Base-by-base conservation (phyloP, 2,113 vertebrate genomes). In the Zeus faber region DNA sequence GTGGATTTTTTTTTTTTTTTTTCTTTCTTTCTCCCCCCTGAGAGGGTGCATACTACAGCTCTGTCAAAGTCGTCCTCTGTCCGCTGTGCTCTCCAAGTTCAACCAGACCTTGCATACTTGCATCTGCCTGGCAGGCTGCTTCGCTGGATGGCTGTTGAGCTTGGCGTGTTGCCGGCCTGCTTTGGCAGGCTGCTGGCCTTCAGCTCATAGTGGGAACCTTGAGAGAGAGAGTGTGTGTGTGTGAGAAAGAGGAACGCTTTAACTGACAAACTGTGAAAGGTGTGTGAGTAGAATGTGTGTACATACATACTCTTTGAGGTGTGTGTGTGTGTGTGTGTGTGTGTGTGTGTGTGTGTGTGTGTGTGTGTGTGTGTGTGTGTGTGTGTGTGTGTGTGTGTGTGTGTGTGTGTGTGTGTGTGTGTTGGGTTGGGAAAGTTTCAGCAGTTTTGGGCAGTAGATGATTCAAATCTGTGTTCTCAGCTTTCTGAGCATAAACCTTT, bases 331-430 rank as follows among this genome's bases (percentile, higher is more conserved):
- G 13, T 39, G 56, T 16, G 41, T 10, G 40, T 39, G 17, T 44
- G n/a, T 59, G 35, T 52, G 25, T 31, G 20, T 53, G 49, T 46
- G 24, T 46, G 45, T 24, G 44, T 8, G 9, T 11, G 21, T 4
- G 1, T 1, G 16, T 4, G 23, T 17, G 14, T 40, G 35, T 13
- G 21, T 51, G 23, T 33, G n/a, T n/a, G n/a, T n/a, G n/a, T n/a
- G n/a, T n/a, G n/a, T n/a, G n/a, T 33, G 29, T 33, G 29, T 33
- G 29, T 33, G 29, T 33, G 29, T 33, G 31, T 11, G 31, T 11
- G 31, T 11, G 31, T 4, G 8, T 8, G 13, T 33, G 9, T 8
- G 9, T 33, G 31, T 29, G 27, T 29, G 4, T 29, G 27, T 9
- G 9, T 9, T n/a, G n/a, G n/a, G n/a, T n/a, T n/a, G n/a, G n/a